Conservation (phyloP, 2,888 invertebrate genomes). For the Andrena trimmerana region DNA sequence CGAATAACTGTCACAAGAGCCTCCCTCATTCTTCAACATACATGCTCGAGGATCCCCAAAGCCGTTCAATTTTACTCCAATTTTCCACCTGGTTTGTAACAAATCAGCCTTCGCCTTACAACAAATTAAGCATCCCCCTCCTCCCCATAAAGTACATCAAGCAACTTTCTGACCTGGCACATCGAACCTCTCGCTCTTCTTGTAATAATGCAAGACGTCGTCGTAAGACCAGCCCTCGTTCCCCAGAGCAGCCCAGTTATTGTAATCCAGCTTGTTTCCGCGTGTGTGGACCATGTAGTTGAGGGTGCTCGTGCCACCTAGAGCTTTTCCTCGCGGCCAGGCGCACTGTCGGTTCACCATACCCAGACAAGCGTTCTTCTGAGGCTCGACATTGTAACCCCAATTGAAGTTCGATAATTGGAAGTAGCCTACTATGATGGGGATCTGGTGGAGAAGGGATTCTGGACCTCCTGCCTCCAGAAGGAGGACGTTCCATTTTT, state of each 20-base stretch:
- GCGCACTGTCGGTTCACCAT: constrained; percentile 91
- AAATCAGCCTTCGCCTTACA: background rate
- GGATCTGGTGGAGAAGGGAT: constrained; percentile 87
- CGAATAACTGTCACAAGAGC: no score
- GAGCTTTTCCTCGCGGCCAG: constrained; percentile 87
- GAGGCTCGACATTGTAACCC: constrained; percentile 90
- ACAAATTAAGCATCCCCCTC: background rate
- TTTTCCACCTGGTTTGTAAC: no score
- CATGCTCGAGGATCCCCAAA: no score
- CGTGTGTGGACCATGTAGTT: constrained; percentile 83
- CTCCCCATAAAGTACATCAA: background rate
- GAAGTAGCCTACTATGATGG: constrained; percentile 87
- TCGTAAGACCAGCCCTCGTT: constrained; percentile 79
- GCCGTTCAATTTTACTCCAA: no score
- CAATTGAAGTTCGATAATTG: constrained; percentile 89
- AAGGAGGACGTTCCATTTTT: constrained; percentile 88
- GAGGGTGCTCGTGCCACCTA: constrained; percentile 81
- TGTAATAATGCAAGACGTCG: constrained; percentile 78
- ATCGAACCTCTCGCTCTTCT: constrained; percentile 77
- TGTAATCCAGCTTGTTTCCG: constrained; percentile 76
- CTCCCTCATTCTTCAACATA: no score
- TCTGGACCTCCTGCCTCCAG: constrained; percentile 88
- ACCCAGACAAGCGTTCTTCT: constrained; percentile 88
- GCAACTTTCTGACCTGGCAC: constrained; percentile 70
- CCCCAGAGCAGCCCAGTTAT: constrained; percentile 77